Conservation (phyloP, 2,888 invertebrate species). For the Diplolepis rosae region DNA sequence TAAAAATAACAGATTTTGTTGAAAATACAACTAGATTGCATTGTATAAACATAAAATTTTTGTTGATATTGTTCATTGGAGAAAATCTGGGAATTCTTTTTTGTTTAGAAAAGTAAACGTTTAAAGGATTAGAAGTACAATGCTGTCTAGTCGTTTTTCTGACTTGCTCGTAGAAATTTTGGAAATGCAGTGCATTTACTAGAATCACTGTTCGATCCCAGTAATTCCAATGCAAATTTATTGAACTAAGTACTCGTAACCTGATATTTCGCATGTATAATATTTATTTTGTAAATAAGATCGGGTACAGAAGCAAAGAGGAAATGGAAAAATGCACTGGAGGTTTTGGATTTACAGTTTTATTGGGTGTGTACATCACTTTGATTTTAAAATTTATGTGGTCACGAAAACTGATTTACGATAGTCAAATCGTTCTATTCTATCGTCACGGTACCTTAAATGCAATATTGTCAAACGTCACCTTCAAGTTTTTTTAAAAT, state of each 20-base stretch:
- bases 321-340: conserved; percentile 40
- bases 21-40: background rate
- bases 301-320: conserved; percentile 38
- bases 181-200: background rate
- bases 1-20: background rate
- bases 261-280: conserved; percentile 42
- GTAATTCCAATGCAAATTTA: conserved; percentile 1
- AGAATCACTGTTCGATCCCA: conserved; percentile 16
- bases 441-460: background rate
- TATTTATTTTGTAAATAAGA: conserved; percentile 44
- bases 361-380: background rate
- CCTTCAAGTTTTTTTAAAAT: background rate
- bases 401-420: background rate
- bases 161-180: background rate
- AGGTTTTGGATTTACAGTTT: conserved; percentile 23
- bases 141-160: background rate
- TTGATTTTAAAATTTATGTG: conserved; percentile 17
- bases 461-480: no score
- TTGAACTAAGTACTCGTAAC: conserved; percentile 40
- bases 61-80: no score
- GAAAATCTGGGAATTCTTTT: no score
- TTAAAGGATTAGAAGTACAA: no score
- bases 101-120: no score
- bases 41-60: background rate
- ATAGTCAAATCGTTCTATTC: background rate